Conservation (phyloP, 2,797 vertebrate species). For the Brotula barbata region DNA sequence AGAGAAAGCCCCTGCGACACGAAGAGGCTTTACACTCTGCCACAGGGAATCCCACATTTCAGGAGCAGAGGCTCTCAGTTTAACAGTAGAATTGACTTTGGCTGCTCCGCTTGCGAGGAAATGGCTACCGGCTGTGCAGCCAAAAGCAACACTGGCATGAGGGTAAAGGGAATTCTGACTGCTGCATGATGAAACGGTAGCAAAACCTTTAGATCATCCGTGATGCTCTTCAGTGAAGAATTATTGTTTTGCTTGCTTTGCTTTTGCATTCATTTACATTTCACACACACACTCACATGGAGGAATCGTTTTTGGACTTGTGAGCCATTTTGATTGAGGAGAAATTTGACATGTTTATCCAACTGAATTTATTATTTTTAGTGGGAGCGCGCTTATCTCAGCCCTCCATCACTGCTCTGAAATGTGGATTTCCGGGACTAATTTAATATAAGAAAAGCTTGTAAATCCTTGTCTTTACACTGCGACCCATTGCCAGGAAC, state of each 20-base stretch:
- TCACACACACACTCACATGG: neutral
- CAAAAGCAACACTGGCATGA: slow-evolving; percentile 75
- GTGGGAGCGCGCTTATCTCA: slow-evolving; percentile 1
- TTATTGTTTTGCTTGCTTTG: slow-evolving; percentile 30
- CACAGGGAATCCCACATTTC: slow-evolving; percentile 65
- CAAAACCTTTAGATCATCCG: slow-evolving; percentile 38
- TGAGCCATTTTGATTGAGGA: neutral
- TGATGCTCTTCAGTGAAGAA: slow-evolving; percentile 20
- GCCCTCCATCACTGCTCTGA: slow-evolving; percentile 10
- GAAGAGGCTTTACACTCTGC: slow-evolving; percentile 38
- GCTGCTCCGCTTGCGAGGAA: slow-evolving; percentile 70
- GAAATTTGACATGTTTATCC: neutral
- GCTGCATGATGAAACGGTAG: slow-evolving; percentile 70
- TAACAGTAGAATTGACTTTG: slow-evolving; percentile 76
- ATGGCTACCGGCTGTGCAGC: slow-evolving; percentile 60
- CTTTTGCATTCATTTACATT: slow-evolving; percentile 6
- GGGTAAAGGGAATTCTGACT: slow-evolving; percentile 67
- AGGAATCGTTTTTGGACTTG: too few relatives aligned
- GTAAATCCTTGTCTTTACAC: slow-evolving; percentile 17
- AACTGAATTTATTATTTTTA: slow-evolving; percentile 7
- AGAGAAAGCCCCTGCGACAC: slow-evolving; percentile 31
- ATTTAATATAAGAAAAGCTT: slow-evolving; percentile 7
- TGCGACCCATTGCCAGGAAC: slow-evolving; percentile 10
- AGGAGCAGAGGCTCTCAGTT: slow-evolving; percentile 58
- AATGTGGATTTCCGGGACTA: slow-evolving; percentile 10